Evolutionary conservation across 1,140 invertebrate species (phyloP), one percentile per base, ranked within the genome.

Genomic region (Ceratosolen fusciceps): DNA sequence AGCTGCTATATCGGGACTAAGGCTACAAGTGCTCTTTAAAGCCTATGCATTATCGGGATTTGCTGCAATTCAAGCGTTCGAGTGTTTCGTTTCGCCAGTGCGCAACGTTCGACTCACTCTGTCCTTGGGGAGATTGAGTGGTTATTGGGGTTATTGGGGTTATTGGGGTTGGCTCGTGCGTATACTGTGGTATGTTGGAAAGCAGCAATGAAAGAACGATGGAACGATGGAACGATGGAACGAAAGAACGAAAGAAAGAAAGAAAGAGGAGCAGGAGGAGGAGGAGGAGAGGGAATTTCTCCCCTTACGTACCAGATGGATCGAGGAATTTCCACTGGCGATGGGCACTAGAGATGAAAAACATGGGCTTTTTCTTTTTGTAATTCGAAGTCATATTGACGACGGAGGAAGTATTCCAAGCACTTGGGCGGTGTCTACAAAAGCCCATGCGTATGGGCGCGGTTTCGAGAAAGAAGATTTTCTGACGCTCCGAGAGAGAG

Each of bases 401-500:
- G 62, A 24, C 52, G 62, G 26, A 39, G 16, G 39, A 54, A 71
- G 37, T 47, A 34, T 52, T 16, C 14, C 34, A 62, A 76, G 65
- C 29, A 21, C 16, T 60, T 52, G 52, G 76, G 70, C 70, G 43
- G 67, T 67, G 26, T 12, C 34, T 70, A 54, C 62, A 70, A 74
- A 79, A 79, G 54, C 70, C 52, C 76, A 34, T 39, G 16, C 12
- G 52, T 29, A 74, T 70, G 78, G 78, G 78, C 65, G 73, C 78
- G 78, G 73, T 56, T 56, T 58, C 29, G 49, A 29, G 62, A 68
- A 79, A 74, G n/a, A n/a, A n/a, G 60, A 68, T 78, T 78, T 78
- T 73, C 54, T 52, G 39, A 52, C 56, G 37, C 26, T 21, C 52
- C 3, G 12, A 58, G 71, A 73, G 71, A 71, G 29, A 71, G 68